Evolutionary conservation across 2,888 invertebrate species (phyloP).

Genomic region (Darwinula stevensoni): DNA sequence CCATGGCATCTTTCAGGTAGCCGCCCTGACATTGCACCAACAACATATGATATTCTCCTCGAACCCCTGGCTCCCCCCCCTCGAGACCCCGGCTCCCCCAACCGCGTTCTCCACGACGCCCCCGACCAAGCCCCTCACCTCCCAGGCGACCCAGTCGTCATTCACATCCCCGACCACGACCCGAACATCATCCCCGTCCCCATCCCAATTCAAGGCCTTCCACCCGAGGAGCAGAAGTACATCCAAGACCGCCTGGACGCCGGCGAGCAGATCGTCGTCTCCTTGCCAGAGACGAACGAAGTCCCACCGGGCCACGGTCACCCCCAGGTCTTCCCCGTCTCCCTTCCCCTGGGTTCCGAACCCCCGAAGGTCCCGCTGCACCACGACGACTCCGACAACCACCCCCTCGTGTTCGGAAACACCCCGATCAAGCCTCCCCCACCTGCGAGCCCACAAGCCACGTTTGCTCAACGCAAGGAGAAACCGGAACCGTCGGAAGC

Average conservation of each 20-base stretch:
- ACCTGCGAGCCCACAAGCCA: too few relatives aligned
- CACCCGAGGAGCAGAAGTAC: not conserved
- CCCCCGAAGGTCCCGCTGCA: slow-evolving; percentile 2
- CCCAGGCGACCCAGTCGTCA: not conserved
- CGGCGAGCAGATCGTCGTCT: not conserved
- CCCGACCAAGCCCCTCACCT: slow-evolving; percentile 5
- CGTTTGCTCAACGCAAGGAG: not conserved
- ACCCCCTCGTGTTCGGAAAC: not conserved
- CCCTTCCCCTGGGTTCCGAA: not conserved
- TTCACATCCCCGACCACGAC: slow-evolving; percentile 6
- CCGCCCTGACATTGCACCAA: too few relatives aligned
- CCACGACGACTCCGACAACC: slow-evolving; percentile 4
- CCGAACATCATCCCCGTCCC: slow-evolving; percentile 3
- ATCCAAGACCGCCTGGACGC: slow-evolving; percentile 1
- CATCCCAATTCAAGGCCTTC: not conserved
- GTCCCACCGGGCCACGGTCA: not conserved
- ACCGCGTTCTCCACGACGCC: slow-evolving; percentile 7
- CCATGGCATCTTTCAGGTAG: too few relatives aligned
- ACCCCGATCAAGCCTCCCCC: too few relatives aligned
- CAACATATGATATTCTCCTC: too few relatives aligned
- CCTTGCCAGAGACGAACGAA: not conserved
- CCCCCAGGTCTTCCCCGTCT: not conserved
- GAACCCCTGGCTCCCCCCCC: too few relatives aligned
- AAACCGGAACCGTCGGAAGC: not conserved
- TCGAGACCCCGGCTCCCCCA: not conserved